Evolutionary conservation across 2,113 vertebrate genomes (phyloP).

Genomic region (Mastomys natalensis): DNA sequence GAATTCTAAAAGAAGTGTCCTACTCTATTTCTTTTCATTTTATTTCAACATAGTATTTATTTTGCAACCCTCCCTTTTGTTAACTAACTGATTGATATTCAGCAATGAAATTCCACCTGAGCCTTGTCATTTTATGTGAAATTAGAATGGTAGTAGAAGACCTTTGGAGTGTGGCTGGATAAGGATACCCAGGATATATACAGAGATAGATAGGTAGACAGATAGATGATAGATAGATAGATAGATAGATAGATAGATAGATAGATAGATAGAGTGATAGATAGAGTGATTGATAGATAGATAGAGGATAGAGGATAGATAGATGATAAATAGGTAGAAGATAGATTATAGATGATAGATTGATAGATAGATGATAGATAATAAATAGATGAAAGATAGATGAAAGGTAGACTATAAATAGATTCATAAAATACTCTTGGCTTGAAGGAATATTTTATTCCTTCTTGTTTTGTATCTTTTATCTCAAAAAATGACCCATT

Average conservation of each 20-base stretch:
- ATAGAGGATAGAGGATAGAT: background rate
- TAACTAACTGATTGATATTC: background rate
- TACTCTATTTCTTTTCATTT: background rate
- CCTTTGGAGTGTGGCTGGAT: background rate
- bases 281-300: background rate
- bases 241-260: background rate
- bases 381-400: background rate
- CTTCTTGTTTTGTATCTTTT: background rate
- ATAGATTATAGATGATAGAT: background rate
- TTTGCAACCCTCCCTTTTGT: background rate
- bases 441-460: background rate
- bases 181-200: background rate
- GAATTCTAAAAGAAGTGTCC: background rate
- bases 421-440: background rate
- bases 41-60: background rate
- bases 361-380: background rate
- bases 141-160: background rate
- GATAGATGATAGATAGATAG: background rate
- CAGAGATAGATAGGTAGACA: background rate
- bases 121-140: background rate
- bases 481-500: background rate
- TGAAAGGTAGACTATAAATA: too few species aligned
- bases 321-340: background rate
- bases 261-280: background rate
- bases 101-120: background rate